Evolutionary conservation across 2,113 vertebrate species (phyloP).

Genomic region (Isichthys henryi): DNA sequence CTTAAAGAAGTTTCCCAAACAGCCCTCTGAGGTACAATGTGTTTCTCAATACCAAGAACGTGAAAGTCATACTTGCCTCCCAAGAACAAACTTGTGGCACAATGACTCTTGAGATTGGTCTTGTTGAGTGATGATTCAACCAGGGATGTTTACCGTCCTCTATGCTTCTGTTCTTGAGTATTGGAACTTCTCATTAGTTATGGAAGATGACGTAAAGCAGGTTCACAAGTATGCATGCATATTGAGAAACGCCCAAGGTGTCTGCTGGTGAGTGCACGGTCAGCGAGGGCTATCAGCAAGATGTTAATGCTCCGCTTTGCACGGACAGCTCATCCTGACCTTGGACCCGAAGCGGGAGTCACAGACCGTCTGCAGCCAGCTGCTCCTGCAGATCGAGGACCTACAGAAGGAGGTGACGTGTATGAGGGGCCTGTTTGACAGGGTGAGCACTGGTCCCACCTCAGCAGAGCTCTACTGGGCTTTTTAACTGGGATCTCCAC

Average conservation of each 20-base stretch:
- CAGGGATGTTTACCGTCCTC: too few relatives aligned
- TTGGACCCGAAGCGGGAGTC: conserved; percentile 66
- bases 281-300: neutral
- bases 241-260: neutral
- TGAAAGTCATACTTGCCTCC: neutral
- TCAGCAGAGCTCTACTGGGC: neutral
- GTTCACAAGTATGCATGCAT: neutral
- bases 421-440: conserved; percentile 66
- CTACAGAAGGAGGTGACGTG: conserved; percentile 71
- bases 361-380: conserved; percentile 62
- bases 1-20: conserved; percentile 66
- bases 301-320: neutral
- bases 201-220: too few relatives aligned
- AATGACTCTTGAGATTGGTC: neutral
- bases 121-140: neutral
- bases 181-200: too few relatives aligned
- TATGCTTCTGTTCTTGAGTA: too few relatives aligned
- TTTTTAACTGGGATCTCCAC: neutral
- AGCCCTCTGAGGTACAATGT: conserved; percentile 70
- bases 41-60: neutral
- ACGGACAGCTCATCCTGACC: conserved; percentile 68
- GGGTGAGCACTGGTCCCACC: conserved; percentile 58
- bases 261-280: neutral
- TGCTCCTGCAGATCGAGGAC: conserved; percentile 61
- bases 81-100: neutral